phyloP scores from a whole-genome alignment of 1,140 invertebrate species.

The Lepidurus couesii region DNA sequence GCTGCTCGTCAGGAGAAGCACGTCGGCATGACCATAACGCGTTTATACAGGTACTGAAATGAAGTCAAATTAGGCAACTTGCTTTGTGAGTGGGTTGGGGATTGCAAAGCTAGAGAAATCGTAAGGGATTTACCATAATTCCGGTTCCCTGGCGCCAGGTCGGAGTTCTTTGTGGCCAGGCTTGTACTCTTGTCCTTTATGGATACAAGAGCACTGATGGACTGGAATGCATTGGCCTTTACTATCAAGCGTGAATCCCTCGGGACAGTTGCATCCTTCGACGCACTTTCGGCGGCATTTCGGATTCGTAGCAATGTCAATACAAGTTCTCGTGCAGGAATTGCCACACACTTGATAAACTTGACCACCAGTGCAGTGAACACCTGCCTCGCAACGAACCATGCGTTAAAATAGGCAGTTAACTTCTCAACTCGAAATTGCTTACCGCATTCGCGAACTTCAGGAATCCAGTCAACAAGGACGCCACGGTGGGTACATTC shows the following conservation, averaged over 20 bases:
- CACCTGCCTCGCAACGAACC: conserved; percentile 45
- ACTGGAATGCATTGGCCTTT: conserved; percentile 68
- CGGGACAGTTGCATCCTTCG: conserved; percentile 80
- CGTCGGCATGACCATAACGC: conserved; percentile 65
- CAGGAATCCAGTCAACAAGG: conserved; percentile 65
- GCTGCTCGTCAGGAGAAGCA: conserved; percentile 57
- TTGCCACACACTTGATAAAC: conserved; percentile 71
- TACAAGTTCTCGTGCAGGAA: conserved; percentile 64
- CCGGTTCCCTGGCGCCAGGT: conserved; percentile 55
- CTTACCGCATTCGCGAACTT: conserved; percentile 69
- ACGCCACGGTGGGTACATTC: conserved; percentile 66
- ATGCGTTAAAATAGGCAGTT: conserved; percentile 24
- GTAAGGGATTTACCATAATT: conserved; percentile 59
- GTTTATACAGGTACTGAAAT: conserved; percentile 62
- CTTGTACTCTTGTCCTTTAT: conserved; percentile 63
- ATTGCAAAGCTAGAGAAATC: conserved; percentile 27
- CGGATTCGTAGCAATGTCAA: conserved; percentile 52
- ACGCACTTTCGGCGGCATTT: conserved; percentile 62
- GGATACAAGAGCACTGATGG: conserved; percentile 65
- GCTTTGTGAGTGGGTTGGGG: not conserved
- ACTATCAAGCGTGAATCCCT: conserved; percentile 63
- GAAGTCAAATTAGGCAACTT: conserved; percentile 23
- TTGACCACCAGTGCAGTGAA: conserved; percentile 69
- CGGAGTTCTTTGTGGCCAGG: conserved; percentile 67
- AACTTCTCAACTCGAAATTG: conserved; percentile 29